Percentiles rank a stretch among this genome's conserved stretches.
Conservation (phyloP, 2,888 invertebrate species). For the Hydropsyche betteni region DNA sequence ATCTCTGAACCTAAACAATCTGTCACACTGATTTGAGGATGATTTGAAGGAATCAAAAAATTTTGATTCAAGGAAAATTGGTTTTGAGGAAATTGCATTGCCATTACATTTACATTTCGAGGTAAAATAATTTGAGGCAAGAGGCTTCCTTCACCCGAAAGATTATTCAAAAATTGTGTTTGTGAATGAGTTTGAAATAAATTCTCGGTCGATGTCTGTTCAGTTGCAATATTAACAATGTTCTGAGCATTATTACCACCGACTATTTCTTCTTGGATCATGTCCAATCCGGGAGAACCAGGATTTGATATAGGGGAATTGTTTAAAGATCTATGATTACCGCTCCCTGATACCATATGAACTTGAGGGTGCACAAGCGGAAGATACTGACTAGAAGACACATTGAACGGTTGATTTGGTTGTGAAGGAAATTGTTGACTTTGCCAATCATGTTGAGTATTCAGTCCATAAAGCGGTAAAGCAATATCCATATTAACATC, state of each 20-base stretch:
- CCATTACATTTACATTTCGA: constrained; percentile 35
- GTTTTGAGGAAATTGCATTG: constrained; percentile 39
- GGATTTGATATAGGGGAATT: constrained; percentile 72
- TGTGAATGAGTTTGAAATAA: constrained; percentile 33
- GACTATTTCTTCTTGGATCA: constrained; percentile 80
- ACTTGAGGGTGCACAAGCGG: constrained; percentile 63
- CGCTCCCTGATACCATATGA: constrained; percentile 56
- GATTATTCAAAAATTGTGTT: constrained; percentile 42
- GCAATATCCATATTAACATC: constrained; percentile 64
- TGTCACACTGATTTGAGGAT: constrained; percentile 91
- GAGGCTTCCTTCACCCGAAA: constrained; percentile 25
- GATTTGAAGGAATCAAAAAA: constrained; percentile 55
- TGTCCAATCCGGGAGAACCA: constrained; percentile 75
- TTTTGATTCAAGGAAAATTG: constrained; percentile 33
- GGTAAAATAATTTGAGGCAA: constrained; percentile 45
- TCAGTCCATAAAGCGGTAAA: constrained; percentile 44
- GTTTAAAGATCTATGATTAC: constrained; percentile 66
- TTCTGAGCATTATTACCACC: constrained; percentile 57
- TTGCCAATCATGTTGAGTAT: constrained; percentile 47
- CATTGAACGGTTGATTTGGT: constrained; percentile 51
- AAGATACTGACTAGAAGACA: constrained; percentile 54
- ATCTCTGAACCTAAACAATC: constrained; percentile 89
- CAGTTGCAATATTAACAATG: constrained; percentile 7
- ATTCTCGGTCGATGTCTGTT: constrained; percentile 20
- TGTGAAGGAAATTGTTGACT: constrained; percentile 53